Percentiles rank a stretch among this genome's conserved stretches.
Conservation (phyloP, 1,140 invertebrate genomes). For the Tachypleus tridentatus region DNA sequence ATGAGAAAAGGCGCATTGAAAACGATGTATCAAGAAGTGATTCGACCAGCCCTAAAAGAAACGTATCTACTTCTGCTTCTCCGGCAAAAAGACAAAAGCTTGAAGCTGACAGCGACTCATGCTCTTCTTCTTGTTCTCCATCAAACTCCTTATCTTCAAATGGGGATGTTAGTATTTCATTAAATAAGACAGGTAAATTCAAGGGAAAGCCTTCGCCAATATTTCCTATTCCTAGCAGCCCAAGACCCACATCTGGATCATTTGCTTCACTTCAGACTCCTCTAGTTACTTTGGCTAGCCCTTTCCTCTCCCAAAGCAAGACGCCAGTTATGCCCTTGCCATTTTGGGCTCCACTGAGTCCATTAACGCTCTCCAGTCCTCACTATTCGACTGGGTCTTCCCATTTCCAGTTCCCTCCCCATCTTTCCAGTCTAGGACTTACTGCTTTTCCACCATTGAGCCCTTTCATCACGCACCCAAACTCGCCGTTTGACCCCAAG, state of each 20-base stretch:
- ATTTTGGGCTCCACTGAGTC: constrained; percentile 18
- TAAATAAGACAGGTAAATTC: constrained; percentile 7
- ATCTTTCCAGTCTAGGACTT: not conserved
- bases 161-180: too few relatives aligned
- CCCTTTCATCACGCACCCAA: constrained; percentile 19
- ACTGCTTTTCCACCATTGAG: constrained; percentile 18
- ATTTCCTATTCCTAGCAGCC: constrained; percentile 16
- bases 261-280: constrained; percentile 26
- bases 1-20: constrained; percentile 5
- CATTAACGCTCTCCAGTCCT: constrained; percentile 20
- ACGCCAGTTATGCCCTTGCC: constrained; percentile 19
- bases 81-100: too few relatives aligned
- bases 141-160: too few relatives aligned
- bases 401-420: constrained; percentile 26
- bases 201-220: constrained; percentile 28
- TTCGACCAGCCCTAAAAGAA: too few relatives aligned
- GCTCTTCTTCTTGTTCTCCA: too few relatives aligned
- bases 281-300: constrained; percentile 24
- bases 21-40: not conserved
- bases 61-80: too few relatives aligned
- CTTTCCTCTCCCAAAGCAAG: constrained; percentile 25
- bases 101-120: too few relatives aligned
- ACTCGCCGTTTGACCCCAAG: constrained; percentile 25
- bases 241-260: not conserved
- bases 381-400: constrained; percentile 9